A percentile compares a stretch with the other conserved stretches of the same genome.
phyloP scores from a whole-genome alignment of 2,113 vertebrate genomes.

The Oreochromis aureus region DNA sequence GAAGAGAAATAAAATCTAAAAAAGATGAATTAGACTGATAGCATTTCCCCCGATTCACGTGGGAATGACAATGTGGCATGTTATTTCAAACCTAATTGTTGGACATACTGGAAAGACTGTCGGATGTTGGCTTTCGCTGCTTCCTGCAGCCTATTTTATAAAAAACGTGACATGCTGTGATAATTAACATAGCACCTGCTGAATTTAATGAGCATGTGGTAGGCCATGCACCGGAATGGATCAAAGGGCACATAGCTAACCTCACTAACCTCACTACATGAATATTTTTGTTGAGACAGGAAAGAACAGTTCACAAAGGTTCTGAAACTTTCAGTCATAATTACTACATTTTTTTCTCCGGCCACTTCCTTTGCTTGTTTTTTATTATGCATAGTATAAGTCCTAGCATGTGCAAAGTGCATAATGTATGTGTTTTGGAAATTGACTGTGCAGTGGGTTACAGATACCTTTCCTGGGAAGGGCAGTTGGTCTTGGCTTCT shows the following conservation, averaged over 20 bases:
- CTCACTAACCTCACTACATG: not conserved
- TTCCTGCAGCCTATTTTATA: not conserved
- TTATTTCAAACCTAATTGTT: not conserved
- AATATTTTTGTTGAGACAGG: not conserved
- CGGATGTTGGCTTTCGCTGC: not conserved
- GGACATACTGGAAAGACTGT: not conserved
- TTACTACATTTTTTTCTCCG: not conserved
- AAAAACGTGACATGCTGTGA: not conserved
- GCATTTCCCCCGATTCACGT: not conserved
- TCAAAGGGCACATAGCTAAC: not conserved
- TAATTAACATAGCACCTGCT: not conserved
- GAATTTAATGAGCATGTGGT: not conserved
- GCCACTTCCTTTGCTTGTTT: not conserved
- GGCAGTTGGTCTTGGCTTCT: slow-evolving; percentile 64
- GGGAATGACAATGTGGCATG: not conserved
- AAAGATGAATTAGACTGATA: not conserved
- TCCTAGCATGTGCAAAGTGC: not conserved
- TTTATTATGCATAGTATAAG: not conserved
- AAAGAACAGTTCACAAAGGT: not conserved
- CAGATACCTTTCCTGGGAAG: slow-evolving; percentile 73
- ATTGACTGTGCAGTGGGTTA: not conserved
- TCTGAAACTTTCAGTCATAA: not conserved
- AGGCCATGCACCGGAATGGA: not conserved
- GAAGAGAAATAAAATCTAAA: not conserved
- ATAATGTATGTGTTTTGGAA: not conserved